phyloP scores from a whole-genome alignment of 1,140 invertebrate species.

The Neocloeon triangulifer region DNA sequence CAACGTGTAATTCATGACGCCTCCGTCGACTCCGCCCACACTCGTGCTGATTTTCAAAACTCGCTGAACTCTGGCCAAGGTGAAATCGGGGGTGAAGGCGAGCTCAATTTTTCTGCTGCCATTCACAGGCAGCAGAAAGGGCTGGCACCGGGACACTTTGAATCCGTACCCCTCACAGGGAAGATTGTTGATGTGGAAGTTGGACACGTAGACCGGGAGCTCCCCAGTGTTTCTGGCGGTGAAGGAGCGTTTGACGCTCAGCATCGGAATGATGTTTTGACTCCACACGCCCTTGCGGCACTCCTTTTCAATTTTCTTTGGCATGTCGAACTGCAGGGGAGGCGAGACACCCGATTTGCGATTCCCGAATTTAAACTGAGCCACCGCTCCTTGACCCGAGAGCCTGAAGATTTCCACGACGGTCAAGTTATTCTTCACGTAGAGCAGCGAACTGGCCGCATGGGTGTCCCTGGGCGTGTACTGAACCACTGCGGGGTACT shows the following conservation, averaged over 20 bases:
- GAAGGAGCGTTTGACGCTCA: conserved; percentile 65
- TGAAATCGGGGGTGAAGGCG: conserved; percentile 83
- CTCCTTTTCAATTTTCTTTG: conserved; percentile 57
- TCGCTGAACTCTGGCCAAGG: conserved; percentile 52
- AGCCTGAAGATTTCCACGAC: conserved; percentile 67
- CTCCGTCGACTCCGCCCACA: conserved; percentile 14
- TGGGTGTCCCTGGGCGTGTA: conserved; percentile 9
- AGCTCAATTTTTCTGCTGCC: conserved; percentile 69
- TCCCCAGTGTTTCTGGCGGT: conserved; percentile 73
- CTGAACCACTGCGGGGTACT: conserved; percentile 10
- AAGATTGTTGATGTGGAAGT: conserved; percentile 50
- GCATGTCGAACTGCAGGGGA: conserved; percentile 63
- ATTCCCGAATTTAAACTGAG: conserved; percentile 80
- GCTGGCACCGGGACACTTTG: conserved; percentile 56
- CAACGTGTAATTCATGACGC: conserved; percentile 42
- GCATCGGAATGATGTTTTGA: conserved; percentile 31
- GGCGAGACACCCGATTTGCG: conserved; percentile 49
- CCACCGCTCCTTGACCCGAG: conserved; percentile 56
- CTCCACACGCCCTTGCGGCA: conserved; percentile 46
- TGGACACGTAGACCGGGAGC: conserved; percentile 47
- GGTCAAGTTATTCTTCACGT: conserved; percentile 91
- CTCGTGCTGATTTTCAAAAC: conserved; percentile 25
- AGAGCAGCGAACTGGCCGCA: no score
- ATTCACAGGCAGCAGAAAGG: conserved; percentile 62
- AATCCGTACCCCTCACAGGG: conserved; percentile 75